phyloP scores from a whole-genome alignment of 2,888 invertebrate genomes.

The Schizotus pectinicornis region DNA sequence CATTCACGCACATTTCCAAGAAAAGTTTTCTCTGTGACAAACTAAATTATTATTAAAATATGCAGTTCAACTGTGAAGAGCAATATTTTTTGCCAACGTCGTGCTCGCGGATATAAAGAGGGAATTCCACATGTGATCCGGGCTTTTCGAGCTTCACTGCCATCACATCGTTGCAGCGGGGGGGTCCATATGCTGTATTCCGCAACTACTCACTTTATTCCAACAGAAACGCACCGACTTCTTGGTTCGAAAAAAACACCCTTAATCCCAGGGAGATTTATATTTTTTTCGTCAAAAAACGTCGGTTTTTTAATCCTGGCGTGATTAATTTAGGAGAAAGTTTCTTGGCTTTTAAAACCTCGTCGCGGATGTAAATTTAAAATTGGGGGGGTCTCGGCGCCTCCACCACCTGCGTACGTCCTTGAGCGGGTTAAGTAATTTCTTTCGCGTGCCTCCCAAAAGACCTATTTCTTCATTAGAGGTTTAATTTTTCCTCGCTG shows the following conservation, averaged over 20 bases:
- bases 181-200: conserved; percentile 12
- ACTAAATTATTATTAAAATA: conserved; percentile 52
- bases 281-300: too few species aligned
- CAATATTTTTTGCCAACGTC: conserved; percentile 48
- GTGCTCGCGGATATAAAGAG: conserved; percentile 45
- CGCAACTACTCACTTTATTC: too few species aligned
- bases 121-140: conserved; percentile 52
- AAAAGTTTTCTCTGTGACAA: conserved; percentile 10
- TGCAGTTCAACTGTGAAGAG: conserved; percentile 46
- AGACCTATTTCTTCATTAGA: conserved; percentile 60
- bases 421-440: conserved; percentile 49
- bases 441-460: conserved; percentile 53
- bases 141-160: conserved; percentile 44
- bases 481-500: conserved; percentile 61
- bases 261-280: too few species aligned
- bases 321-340: conserved; percentile 23
- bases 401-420: conserved; percentile 41
- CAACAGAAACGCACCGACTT: too few species aligned
- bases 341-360: conserved; percentile 36
- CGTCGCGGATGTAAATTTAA: conserved; percentile 55
- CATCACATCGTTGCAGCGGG: conserved; percentile 13
- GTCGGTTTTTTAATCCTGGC: conserved; percentile 12
- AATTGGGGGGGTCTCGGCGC: conserved; percentile 31
- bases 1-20: background rate
- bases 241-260: too few species aligned